Base-by-base conservation (phyloP, 92 coral and sea anemone genomes). In the Palythoa grandis region DNA sequence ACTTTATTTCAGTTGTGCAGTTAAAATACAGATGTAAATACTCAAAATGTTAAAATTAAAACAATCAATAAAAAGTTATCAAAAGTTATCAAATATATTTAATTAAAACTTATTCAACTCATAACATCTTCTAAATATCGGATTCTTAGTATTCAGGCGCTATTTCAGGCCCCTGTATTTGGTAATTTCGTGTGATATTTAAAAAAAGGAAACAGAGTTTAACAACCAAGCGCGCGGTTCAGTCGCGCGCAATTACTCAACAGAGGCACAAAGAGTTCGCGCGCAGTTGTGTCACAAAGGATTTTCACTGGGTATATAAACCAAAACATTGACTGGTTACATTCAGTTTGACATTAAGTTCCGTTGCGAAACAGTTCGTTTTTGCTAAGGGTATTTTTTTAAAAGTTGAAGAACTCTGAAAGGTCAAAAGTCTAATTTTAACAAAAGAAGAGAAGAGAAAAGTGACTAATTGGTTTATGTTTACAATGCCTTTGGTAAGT, bases 401-500 rank as follows among this genome's bases (percentile, higher is more conserved):
- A 29, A 29, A 78, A 61, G 39, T 48, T 58, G 53, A n/a, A 57
- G 25, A 8, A 16, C 17, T 39, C 37, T 13, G 39, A 52, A 38
- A 35, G 10, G 19, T 38, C 56, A 11, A 35, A 4, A 37, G 70
- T 35, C 6, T 9, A 47, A 8, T 16, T 9, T 78, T 58, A 29
- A 3, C 9, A 10, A 78, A 19, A 78, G 5, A n/a, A 38, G 35
- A 3, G 56, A 61, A 61, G 50, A 5, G 50, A 43, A 43, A 43
- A 78, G 9, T 6, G 53, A 38, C 48, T 60, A 25, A 48, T 61
- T 39, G 17, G 12, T 11, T 60, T 16, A 35, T 9, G 24, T 78
- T 61, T n/a, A 61, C 5, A 60, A 78, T 77, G 83, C 15, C 83
- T 38, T 9, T 10, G 72, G 83, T 78, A 78, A 78, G 83, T 61